A percentile compares a stretch with the other conserved stretches of the same genome.
phyloP scores from a whole-genome alignment of 2,113 vertebrate genomes.

The Philantomba maxwellii region DNA sequence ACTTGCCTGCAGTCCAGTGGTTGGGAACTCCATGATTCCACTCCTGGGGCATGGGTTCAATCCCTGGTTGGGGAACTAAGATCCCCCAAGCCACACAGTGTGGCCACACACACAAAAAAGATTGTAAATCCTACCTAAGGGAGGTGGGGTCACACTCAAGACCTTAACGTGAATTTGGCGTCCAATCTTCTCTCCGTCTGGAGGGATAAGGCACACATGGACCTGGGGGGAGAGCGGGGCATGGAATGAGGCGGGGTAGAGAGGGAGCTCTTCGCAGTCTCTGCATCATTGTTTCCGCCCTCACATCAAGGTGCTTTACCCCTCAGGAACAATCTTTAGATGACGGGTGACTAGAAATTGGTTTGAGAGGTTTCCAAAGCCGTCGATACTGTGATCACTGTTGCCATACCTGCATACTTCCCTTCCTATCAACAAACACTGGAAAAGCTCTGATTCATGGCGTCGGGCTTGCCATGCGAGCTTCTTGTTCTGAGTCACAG shows the following conservation, averaged over 20 bases:
- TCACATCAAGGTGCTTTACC: slow-evolving; percentile 55
- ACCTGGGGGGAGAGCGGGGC: background rate
- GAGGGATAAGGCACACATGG: background rate
- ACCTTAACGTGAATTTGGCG: background rate
- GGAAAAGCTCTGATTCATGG: slow-evolving; percentile 76
- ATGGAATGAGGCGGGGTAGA: background rate
- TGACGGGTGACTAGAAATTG: slow-evolving; percentile 67
- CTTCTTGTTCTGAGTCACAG: slow-evolving; percentile 72
- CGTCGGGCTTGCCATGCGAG: slow-evolving; percentile 23
- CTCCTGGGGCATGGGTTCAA: background rate
- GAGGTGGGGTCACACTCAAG: background rate
- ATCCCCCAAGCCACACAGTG: background rate
- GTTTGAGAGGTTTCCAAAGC: slow-evolving; percentile 69
- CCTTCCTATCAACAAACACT: slow-evolving; percentile 73
- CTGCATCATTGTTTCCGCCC: slow-evolving; percentile 59
- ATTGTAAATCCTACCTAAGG: background rate
- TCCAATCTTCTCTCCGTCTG: background rate
- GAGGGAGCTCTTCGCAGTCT: background rate
- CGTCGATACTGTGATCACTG: slow-evolving; percentile 46
- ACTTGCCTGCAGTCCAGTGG: background rate
- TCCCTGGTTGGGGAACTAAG: background rate
- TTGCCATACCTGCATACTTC: slow-evolving; percentile 67
- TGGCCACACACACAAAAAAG: background rate
- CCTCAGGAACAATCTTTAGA: slow-evolving; percentile 59
- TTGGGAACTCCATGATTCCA: background rate